phyloP scores from a whole-genome alignment of 1,140 invertebrate species.

The Sitobion miscanthi region DNA sequence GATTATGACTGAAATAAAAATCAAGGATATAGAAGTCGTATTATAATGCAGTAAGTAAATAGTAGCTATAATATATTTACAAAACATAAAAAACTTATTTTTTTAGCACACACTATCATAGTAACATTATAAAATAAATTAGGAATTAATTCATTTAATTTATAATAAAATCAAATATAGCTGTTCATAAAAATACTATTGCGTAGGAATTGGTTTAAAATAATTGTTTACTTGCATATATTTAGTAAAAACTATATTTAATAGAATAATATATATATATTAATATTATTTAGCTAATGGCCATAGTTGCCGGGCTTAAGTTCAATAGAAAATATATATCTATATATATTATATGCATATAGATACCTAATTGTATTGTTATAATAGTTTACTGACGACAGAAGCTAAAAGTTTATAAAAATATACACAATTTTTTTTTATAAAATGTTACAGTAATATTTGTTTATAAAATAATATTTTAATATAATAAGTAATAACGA shows the following conservation, averaged over 20 bases:
- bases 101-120: not conserved
- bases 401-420: too few relatives aligned
- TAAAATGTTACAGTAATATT: not conserved
- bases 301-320: too few relatives aligned
- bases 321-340: too few relatives aligned
- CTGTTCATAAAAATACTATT: too few relatives aligned
- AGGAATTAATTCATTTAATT: not conserved
- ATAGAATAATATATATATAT: too few relatives aligned
- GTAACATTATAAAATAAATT: not conserved
- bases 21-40: not conserved
- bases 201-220: too few relatives aligned
- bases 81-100: not conserved
- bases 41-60: not conserved
- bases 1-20: not conserved
- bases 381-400: too few relatives aligned
- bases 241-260: not conserved
- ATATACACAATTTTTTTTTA: too few relatives aligned
- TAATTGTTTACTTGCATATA: too few relatives aligned
- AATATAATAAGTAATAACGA: not conserved
- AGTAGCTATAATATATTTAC: not conserved
- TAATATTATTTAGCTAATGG: too few relatives aligned
- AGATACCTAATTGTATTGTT: too few relatives aligned
- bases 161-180: not conserved
- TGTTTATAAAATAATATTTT: not conserved
- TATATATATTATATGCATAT: too few relatives aligned